Evolutionary conservation across 2,888 invertebrate species (phyloP).

Genomic region (Eurytoma californica): DNA sequence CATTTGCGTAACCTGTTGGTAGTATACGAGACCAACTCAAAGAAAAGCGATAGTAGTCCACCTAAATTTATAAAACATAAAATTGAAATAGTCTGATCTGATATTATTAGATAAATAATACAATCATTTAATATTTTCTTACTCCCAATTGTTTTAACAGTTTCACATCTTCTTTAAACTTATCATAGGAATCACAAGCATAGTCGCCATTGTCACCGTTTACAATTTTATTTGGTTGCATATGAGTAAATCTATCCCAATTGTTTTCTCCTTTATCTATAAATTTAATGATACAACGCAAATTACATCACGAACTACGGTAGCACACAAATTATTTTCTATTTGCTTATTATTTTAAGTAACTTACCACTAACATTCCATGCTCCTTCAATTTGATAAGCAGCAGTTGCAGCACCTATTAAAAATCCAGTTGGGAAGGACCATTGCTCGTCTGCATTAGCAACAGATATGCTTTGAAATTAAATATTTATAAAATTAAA

Average conservation of each 20-base stretch:
- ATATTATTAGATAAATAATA: neutral
- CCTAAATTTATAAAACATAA: slow-evolving; percentile 25
- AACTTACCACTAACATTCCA: slow-evolving; percentile 58
- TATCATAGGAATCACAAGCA: slow-evolving; percentile 83
- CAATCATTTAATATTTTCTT: neutral
- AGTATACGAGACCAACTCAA: slow-evolving; percentile 76
- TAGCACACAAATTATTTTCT: neutral
- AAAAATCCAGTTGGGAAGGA: slow-evolving; percentile 77
- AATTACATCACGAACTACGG: neutral
- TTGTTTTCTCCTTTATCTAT: slow-evolving; percentile 81
- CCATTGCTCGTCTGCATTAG: neutral
- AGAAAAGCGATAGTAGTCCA: slow-evolving; percentile 74
- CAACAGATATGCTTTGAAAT: neutral
- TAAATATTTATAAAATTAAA: neutral
- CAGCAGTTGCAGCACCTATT: slow-evolving; percentile 79
- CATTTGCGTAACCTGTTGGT: slow-evolving; percentile 73
- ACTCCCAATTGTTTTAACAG: slow-evolving; percentile 58
- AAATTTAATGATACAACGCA: neutral
- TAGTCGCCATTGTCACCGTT: slow-evolving; percentile 80
- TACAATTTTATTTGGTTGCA: slow-evolving; percentile 76
- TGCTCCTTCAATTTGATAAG: slow-evolving; percentile 80
- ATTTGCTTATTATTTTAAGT: neutral
- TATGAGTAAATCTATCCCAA: slow-evolving; percentile 79
- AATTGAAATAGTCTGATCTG: neutral
- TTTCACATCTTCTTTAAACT: slow-evolving; percentile 76